These are phyloP conservation scores for Dolichotis patagonum DNA, from an alignment of 2,113 vertebrate species.

Conservation along the genomic window DNA sequence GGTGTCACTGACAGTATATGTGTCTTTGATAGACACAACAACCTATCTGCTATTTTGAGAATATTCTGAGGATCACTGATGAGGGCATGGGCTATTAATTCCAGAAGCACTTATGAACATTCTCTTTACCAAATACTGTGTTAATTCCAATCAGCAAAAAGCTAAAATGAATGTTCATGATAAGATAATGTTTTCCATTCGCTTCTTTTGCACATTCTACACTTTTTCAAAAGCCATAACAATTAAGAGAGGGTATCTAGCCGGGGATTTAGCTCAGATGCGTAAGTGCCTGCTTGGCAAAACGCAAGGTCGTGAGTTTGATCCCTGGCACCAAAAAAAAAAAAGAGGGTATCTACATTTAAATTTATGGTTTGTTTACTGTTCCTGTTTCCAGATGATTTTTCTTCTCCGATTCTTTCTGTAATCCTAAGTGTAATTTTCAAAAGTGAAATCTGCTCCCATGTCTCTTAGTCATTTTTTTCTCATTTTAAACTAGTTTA, in stretches of 20 bases:
- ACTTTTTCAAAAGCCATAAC: constrained; percentile 18
- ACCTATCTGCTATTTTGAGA: constrained; percentile 10
- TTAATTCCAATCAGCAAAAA: constrained; percentile 34
- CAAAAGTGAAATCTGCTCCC: constrained; percentile 39
- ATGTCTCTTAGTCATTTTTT: constrained; percentile 16
- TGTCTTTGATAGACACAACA: not conserved
- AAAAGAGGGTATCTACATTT: not conserved
- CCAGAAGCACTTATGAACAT: constrained; percentile 11
- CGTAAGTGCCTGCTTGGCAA: too few relatives aligned
- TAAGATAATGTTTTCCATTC: not conserved
- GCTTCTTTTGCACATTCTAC: not conserved
- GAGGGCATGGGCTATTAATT: constrained; percentile 29
- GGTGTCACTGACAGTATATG: constrained; percentile 22
- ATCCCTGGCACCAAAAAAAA: too few relatives aligned
- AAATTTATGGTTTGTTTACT: not conserved
- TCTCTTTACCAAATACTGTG: not conserved
- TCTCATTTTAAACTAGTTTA: constrained; percentile 65
- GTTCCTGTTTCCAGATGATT: not conserved
- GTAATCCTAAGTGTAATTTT: not conserved
- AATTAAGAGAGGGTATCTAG: not conserved
- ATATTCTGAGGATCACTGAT: constrained; percentile 68
- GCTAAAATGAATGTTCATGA: not conserved
- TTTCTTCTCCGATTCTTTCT: not conserved
- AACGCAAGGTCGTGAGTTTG: too few relatives aligned
- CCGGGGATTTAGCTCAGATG: too few relatives aligned